Base-by-base conservation (phyloP, 92 coral and sea anemone species). In the Zoanthus solanderi region DNA sequence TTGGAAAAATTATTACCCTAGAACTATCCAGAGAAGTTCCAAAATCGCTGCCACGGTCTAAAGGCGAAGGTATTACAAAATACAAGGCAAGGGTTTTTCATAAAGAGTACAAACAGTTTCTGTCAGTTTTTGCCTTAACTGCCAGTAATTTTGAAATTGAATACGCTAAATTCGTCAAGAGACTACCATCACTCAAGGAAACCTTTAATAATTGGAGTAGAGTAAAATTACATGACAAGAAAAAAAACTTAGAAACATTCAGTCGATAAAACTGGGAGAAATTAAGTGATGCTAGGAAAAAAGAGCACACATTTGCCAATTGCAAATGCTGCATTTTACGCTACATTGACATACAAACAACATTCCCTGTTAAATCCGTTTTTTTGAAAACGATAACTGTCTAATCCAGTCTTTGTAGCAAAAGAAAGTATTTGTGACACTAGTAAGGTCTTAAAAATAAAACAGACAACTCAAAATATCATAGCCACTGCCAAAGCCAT, bases 51-150 rank as follows among this genome's bases (percentile, higher is more conserved):
- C 18, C 23, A 31, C 79, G 90, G 45, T 78, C 47, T 30, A n/a
- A 23, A 65, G 89, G 91, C 34, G 89, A 91, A 83, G 78, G 82
- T 50, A 79, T 53, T 4, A 76, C 90, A 6, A 90, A 87, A 58
- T 88, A 74, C 79, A 63, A 84, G 15, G 87, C 93, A 67, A 79
- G 92, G 46, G 46, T 91, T 71, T 65, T 88, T 75, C 69, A 58
- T 15, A 92, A 91, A 74, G 73, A 81, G 42, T 89, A 63, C 87
- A 66, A 60, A 75, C 88, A 63, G 47, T 83, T 47, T 58, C 60
- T 16, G 12, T 66, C 76, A 9, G 29, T 14, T 30, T 90, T 87
- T 76, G 53, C 54, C n/a, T 76, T 32, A 48, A 85, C 84, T 46
- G 69, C 54, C 18, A 28, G 54, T 17, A 81, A 69, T 12, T 88